Conservation (phyloP, 2,797 vertebrate genomes). For the Emys orbicularis region DNA sequence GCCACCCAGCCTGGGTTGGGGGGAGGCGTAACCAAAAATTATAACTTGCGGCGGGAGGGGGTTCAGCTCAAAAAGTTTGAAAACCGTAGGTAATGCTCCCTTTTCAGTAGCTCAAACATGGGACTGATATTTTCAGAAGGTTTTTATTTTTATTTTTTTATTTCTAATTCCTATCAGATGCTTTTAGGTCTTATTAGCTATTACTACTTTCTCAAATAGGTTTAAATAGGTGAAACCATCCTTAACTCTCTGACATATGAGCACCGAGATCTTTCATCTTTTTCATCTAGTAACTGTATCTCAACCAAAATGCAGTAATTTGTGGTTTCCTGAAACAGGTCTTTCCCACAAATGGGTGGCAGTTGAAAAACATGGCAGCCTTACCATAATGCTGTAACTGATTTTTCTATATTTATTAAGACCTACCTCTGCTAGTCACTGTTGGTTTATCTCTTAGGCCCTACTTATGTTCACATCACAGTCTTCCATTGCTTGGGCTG, state of each 20-base stretch:
- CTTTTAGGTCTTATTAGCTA: not conserved
- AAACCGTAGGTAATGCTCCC: not conserved
- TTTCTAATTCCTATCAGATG: not conserved
- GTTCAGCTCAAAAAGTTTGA: too few relatives aligned
- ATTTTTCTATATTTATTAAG: too few relatives aligned
- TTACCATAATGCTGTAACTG: too few relatives aligned
- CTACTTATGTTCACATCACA: not conserved
- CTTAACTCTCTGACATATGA: not conserved
- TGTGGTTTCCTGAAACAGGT: too few relatives aligned
- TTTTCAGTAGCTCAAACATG: not conserved
- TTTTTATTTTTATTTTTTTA: not conserved
- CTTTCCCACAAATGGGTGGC: not conserved
- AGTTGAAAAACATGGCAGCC: too few relatives aligned
- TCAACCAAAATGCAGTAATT: not conserved
- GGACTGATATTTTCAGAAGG: not conserved
- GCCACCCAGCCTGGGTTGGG: too few relatives aligned
- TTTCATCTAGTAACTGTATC: not conserved
- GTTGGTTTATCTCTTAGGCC: not conserved
- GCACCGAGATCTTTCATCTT: not conserved
- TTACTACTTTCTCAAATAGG: not conserved
- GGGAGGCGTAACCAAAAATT: too few relatives aligned
- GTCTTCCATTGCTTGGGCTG: not conserved
- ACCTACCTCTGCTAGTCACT: not conserved
- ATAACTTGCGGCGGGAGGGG: too few relatives aligned
- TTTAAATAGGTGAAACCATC: not conserved